Evolutionary conservation across 1,140 invertebrate species (phyloP).

Genomic region (Caerostris darwini): DNA sequence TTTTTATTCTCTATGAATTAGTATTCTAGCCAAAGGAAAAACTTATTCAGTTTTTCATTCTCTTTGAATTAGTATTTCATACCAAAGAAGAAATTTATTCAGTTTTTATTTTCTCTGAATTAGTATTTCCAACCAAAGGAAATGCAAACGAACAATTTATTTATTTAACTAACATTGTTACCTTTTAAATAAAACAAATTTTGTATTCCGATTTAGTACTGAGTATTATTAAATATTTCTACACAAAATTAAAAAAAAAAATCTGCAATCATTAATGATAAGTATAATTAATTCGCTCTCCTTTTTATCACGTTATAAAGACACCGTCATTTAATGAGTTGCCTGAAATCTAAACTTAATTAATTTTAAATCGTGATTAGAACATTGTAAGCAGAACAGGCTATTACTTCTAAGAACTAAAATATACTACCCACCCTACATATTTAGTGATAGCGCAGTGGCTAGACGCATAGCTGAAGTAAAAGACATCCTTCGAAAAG

Average conservation of each 20-base stretch:
- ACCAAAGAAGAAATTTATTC: too few species aligned
- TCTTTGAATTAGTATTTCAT: too few species aligned
- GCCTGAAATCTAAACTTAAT: neutral
- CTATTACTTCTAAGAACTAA: neutral
- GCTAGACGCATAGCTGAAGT: neutral
- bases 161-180: too few species aligned
- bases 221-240: neutral
- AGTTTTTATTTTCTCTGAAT: too few species aligned
- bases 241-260: neutral
- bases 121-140: too few species aligned
- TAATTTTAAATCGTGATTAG: neutral
- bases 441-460: neutral
- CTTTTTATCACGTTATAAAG: neutral
- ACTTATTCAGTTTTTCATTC: too few species aligned
- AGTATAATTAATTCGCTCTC: neutral
- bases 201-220: neutral
- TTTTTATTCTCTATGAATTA: too few species aligned
- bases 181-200: too few species aligned
- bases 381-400: neutral
- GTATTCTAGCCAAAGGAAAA: too few species aligned
- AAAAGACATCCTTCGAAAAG: neutral
- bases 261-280: neutral
- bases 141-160: too few species aligned
- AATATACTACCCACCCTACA: neutral
- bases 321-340: neutral